Evolutionary conservation across 2,888 invertebrate genomes (phyloP).

Genomic region (Mantis religiosa): DNA sequence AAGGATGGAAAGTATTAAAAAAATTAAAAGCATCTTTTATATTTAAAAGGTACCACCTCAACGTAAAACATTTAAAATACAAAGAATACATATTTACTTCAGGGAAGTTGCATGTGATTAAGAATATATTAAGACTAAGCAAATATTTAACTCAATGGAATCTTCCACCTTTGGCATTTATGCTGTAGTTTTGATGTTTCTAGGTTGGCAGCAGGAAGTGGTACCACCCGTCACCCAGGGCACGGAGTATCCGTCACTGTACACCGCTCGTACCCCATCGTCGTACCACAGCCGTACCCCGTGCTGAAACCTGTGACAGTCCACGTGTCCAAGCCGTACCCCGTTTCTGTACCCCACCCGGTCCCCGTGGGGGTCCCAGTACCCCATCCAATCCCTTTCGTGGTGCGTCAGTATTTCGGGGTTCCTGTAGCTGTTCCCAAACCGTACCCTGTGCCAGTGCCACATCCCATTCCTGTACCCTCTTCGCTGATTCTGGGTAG

Average conservation of each 20-base stretch:
- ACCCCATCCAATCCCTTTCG: conserved; percentile 44
- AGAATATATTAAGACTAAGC: too few relatives aligned
- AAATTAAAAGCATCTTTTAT: too few relatives aligned
- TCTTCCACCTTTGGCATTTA: too few relatives aligned
- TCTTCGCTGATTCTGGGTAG: conserved; percentile 53
- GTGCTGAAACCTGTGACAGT: not conserved
- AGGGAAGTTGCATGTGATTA: too few relatives aligned
- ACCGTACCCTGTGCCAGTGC: conserved; percentile 51
- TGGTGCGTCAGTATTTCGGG: conserved; percentile 47
- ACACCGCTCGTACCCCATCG: conserved; percentile 36
- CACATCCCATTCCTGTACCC: conserved; percentile 45
- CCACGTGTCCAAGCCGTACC: conserved; percentile 9
- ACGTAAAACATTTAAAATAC: too few relatives aligned
- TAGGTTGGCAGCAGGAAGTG: not conserved
- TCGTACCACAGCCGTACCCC: conserved; percentile 23
- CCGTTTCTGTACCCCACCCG: conserved; percentile 25
- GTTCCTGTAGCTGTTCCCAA: conserved; percentile 72
- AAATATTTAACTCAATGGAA: too few relatives aligned
- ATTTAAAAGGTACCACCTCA: too few relatives aligned
- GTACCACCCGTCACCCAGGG: not conserved
- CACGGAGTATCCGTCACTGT: conserved; percentile 15
- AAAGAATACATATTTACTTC: too few relatives aligned
- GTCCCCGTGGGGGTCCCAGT: conserved; percentile 24
- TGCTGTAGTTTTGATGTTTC: not conserved
- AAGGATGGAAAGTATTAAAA: too few relatives aligned